These are phyloP conservation scores for Dendrolimus houi DNA, from an alignment of 2,888 invertebrate genomes.

Conservation along the genomic window DNA sequence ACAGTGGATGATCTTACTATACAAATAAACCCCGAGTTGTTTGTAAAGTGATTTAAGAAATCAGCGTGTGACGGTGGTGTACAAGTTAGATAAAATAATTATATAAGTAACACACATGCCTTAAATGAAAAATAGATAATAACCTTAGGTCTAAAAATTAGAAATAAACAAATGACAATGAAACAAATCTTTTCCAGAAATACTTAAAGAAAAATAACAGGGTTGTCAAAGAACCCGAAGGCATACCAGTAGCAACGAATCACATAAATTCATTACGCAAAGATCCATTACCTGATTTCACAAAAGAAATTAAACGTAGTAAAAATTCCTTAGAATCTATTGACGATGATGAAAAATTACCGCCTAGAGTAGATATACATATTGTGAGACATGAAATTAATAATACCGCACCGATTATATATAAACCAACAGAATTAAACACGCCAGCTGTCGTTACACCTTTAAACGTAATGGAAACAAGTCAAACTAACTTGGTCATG, in stretches of 20 bases:
- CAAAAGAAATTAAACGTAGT: not conserved
- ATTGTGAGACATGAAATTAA: not conserved
- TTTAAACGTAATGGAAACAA: slow-evolving; percentile 10
- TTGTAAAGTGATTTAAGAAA: no score
- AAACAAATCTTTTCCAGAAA: no score
- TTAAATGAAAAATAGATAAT: no score
- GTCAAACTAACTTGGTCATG: slow-evolving; percentile 21
- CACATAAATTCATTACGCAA: not conserved
- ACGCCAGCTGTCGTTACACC: slow-evolving; percentile 36
- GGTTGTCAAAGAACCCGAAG: not conserved
- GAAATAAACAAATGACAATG: no score
- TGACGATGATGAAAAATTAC: not conserved
- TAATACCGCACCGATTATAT: slow-evolving; percentile 17
- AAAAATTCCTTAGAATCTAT: not conserved
- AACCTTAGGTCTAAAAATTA: no score
- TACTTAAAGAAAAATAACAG: no score
- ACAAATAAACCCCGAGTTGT: no score
- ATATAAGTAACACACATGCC: no score
- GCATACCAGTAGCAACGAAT: not conserved
- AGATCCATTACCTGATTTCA: not conserved
- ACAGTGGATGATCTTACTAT: no score
- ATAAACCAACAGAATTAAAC: slow-evolving; percentile 32
- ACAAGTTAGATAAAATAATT: no score
- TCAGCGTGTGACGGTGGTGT: no score
- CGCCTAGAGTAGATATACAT: not conserved